Base-by-base conservation (phyloP, 1,140 invertebrate genomes). In the Pogonomyrmex barbatus region DNA sequence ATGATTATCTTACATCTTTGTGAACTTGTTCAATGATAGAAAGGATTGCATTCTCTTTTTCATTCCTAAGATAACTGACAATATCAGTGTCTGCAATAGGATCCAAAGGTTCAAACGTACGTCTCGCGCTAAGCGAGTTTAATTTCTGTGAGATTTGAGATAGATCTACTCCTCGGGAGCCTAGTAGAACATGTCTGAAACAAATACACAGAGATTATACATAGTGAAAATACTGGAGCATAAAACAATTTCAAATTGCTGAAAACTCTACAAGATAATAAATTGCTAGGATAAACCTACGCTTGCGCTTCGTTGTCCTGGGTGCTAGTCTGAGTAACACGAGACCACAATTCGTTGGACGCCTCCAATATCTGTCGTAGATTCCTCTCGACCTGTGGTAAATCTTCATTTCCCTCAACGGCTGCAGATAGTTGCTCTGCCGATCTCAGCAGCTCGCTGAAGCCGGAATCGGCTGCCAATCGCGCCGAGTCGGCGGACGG, bases 1-100 rank as follows among this genome's bases (percentile, higher is more conserved):
- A 58, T n/a, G 60, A 54, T 75, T 47, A 76, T 50, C 96, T 96
- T 96, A 98, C 98, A 92, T 96, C 96, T 95, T 97, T 97, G 87
- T 98, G 96, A 65, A 98, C 97, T 93, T 98, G 97, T 94, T 99
- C 98, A 91, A 99, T 98, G 9, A 98, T 96, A 36, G 97, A 97
- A 4, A 99, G 95, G 91, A 99, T 97, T 33, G 98, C 98, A 96
- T 99, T 99, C 95, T 99, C 98, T 77, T 98, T 97, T 95, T 99
- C 98, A 96, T 99, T 99, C 94, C 97, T 97, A 4, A 99, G 94
- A 94, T 97, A 99, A 90, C 97, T 98, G 91, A 98, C 96, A 86
- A 98, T 97, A 95, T 99, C 98, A 42, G 97, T 98, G 92, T 99
- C 98, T 67, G 97, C 96, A 56, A 98, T 97, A 2, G 98, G 98